Base-by-base conservation (phyloP, 1,140 invertebrate genomes). In the Zaprionus capensis region DNA sequence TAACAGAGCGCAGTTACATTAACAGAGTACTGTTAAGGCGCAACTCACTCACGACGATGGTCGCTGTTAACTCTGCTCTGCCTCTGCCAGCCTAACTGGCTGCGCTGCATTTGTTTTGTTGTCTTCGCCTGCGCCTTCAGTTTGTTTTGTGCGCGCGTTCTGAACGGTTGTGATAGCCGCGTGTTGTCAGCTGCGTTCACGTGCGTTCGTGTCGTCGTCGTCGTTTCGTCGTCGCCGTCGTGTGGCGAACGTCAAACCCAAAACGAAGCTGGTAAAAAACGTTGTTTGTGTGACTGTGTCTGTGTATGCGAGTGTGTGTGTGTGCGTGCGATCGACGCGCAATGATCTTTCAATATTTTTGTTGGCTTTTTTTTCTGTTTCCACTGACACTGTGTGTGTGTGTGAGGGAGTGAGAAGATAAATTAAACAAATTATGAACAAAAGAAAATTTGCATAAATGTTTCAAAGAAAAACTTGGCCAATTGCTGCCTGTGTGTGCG, bases 91-190 rank as follows among this genome's bases (percentile, higher is more conserved):
- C 41, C 3, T 17, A 17, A 46, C 41, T 46, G 41, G 41, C 41
- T 56, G 53, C 11, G 22, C 51, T 56, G 46, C 34, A 12, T 74
- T 46, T 51, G 61, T 78, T 74, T 71, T 66, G 67, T 24, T 51
- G 17, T 51, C 41, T 75, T 51, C 64, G 17, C 20, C 20, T 68
- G 46, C 57, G 65, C 49, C 46, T 63, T 61, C 73, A 84, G 67
- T 84, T 81, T 81, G 82, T 85, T 81, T 84, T 85, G 66, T 68
- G 79, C 78, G 74, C 82, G 81, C 74, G 74, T 74, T 36, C 55
- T 44, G 70, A 49, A 81, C 82, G 81, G 81, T 83, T 59, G 38
- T 76, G 59, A 20, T 58, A 46, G 65, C 20, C 58, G 74, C 63
- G 59, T 66, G 74, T 46, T 63, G 74, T 46, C 7, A 17, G 38